Percentiles rank a stretch among this genome's conserved stretches.
phyloP scores from a whole-genome alignment of 2,797 vertebrate species.

The Acanthurus leucopareius region DNA sequence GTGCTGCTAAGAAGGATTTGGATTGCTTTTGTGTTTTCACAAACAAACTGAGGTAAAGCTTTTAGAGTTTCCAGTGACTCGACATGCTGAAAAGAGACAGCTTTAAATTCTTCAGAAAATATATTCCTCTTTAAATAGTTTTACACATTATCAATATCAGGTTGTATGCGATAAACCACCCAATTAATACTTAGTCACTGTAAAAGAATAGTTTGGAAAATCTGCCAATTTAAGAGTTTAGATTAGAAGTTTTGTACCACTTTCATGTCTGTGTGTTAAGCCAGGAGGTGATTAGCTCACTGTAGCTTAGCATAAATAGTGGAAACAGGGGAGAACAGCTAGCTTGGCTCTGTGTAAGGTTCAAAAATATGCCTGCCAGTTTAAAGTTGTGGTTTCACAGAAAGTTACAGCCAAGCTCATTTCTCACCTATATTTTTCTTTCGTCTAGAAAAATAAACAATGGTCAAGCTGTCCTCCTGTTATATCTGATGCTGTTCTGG shows the following conservation, averaged over 20 bases:
- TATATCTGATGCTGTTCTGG: not conserved
- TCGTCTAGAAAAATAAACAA: not conserved
- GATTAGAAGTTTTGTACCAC: not conserved
- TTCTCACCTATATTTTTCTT: no score
- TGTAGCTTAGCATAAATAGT: not conserved
- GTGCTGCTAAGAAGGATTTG: not conserved
- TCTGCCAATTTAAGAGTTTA: not conserved
- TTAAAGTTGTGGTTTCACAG: not conserved
- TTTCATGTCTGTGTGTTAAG: not conserved
- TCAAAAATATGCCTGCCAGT: not conserved
- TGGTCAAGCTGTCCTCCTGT: not conserved
- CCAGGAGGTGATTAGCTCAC: not conserved
- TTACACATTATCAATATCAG: not conserved
- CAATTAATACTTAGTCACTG: not conserved
- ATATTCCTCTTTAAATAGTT: not conserved
- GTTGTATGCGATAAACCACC: not conserved
- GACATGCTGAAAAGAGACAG: not conserved
- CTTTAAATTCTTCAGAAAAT: not conserved
- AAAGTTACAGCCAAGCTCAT: not conserved
- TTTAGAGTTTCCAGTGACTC: not conserved
- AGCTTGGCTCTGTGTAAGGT: not conserved
- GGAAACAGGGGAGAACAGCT: not conserved
- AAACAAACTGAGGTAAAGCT: not conserved
- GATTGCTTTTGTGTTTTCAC: not conserved
- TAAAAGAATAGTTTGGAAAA: not conserved